Evolutionary conservation across 2,113 vertebrate genomes (phyloP).

Genomic region (Cynopterus brachyotis): DNA sequence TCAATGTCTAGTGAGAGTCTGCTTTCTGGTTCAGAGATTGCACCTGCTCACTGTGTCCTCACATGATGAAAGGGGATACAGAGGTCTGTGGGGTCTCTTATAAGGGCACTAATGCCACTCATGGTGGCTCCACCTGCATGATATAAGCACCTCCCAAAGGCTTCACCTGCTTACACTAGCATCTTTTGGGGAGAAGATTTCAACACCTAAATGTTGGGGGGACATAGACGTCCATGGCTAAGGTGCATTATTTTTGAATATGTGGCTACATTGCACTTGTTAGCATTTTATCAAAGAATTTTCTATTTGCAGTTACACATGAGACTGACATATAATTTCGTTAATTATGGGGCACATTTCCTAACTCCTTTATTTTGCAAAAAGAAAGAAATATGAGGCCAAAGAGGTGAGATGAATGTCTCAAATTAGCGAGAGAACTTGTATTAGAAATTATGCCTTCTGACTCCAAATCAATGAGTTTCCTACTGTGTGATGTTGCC

Average conservation of each 20-base stretch:
- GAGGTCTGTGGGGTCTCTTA: background rate
- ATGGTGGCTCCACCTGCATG: background rate
- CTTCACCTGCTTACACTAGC: background rate
- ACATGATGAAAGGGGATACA: fast-evolving
- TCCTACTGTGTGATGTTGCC: background rate
- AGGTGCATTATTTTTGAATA: background rate
- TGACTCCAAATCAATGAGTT: background rate
- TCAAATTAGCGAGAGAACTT: background rate
- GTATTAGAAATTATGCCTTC: background rate
- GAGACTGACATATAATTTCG: background rate
- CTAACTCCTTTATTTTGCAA: background rate
- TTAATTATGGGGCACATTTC: background rate
- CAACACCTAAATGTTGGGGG: background rate
- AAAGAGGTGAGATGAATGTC: background rate
- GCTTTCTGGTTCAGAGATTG: background rate
- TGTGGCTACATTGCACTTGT: background rate
- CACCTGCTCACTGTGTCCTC: background rate
- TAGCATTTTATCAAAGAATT: background rate
- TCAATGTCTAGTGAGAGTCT: background rate
- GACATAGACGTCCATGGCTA: background rate
- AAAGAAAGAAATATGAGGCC: background rate
- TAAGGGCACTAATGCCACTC: background rate
- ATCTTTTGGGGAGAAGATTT: background rate
- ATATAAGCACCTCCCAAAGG: background rate
- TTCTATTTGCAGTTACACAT: background rate